phyloP scores from a whole-genome alignment of 2,797 vertebrate genomes.

The Tenualosa ilisha region DNA sequence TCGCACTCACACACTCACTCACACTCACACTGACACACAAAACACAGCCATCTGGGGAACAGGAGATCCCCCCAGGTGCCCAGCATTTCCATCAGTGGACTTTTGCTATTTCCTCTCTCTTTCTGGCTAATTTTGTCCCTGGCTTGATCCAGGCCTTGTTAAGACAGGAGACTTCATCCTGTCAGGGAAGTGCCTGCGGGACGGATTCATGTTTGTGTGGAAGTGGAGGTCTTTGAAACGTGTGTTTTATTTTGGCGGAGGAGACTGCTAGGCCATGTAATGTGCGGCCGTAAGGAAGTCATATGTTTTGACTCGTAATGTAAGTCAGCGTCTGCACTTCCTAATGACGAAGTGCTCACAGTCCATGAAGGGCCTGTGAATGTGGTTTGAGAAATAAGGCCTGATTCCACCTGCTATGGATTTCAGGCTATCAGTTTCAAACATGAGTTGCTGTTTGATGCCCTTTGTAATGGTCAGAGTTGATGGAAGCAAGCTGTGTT shows the following conservation, averaged over 20 bases:
- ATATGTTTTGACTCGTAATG: constrained; percentile 60
- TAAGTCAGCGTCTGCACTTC: constrained; percentile 48
- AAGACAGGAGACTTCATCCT: neutral
- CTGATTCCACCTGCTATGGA: constrained; percentile 31
- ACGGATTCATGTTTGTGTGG: neutral
- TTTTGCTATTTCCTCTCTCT: neutral
- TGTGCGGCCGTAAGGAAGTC: constrained; percentile 32
- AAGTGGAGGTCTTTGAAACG: constrained; percentile 1
- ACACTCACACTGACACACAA: neutral
- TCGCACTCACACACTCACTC: neutral
- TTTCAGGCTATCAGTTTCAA: neutral
- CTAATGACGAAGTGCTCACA: constrained; percentile 47
- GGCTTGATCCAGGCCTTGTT: neutral
- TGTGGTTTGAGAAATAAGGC: constrained; percentile 44
- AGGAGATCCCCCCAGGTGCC: neutral
- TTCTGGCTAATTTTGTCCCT: neutral
- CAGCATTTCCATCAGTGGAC: neutral
- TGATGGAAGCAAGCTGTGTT: neutral
- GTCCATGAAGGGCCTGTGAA: constrained; percentile 64
- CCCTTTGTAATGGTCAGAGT: neutral
- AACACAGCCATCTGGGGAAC: neutral
- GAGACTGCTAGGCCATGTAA: neutral
- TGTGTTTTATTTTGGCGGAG: constrained; percentile 24
- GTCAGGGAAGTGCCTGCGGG: neutral
- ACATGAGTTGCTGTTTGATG: neutral